Base-by-base conservation (phyloP, 2,888 invertebrate species). In the Macrophya annulata region DNA sequence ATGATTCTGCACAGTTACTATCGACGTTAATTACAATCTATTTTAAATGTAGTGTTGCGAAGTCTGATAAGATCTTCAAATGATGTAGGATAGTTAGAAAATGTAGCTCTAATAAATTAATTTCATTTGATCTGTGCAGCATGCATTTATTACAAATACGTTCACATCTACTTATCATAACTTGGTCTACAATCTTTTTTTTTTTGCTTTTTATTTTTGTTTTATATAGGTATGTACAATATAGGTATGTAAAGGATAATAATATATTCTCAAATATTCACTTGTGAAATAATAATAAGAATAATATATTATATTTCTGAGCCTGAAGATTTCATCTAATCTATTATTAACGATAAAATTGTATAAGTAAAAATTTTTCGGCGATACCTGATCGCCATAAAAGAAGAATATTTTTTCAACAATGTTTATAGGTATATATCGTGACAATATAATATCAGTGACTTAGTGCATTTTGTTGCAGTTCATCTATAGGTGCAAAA, bases 121-220 rank as follows among this genome's bases (percentile, higher is more conserved):
- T 51, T 71, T 21, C 21, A 45, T 45, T 45, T 74, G 43, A 45
- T 74, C 81, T 81, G 81, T 81, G 81, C 81, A 59, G 62, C 81
- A 81, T 81, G 81, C 81, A 59, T 81, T 81, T 81, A 81, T 81
- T 81, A 81, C 62, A 81, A 81, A 81, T 43, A 65, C 62, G 81
- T 62, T 81, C 21, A 77, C 81, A 65, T 81, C 81, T 81, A 81
- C 17, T 15, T 81, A 62, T 37, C 9, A 43, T 43, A 51, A 77
- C 37, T 77, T 77, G 25, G 37, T 48, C 77, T 77, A 77, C 55
- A 77, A 81, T 81, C 25, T 81, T 12, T 77, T 10, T 62, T 62
- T 43, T n/a, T 40, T 25, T 77, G 10, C 12, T 77, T 10, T 62
- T 62, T 43, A 21, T 40, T 25, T 77, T 25, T 37, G 9, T 55